phyloP scores from a whole-genome alignment of 92 coral and sea anemone species.

The Zoanthus solanderi region DNA sequence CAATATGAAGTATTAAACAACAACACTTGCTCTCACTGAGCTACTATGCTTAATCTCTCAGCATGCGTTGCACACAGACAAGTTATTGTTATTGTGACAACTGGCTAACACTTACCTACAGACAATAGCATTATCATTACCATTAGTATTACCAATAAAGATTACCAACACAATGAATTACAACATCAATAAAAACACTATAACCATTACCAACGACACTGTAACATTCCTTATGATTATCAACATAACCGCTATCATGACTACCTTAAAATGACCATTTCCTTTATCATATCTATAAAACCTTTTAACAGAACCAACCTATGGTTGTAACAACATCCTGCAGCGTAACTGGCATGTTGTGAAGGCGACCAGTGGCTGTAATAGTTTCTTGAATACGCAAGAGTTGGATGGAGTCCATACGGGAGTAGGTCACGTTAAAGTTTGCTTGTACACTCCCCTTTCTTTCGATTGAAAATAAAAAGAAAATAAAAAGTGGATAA shows the following conservation, averaged over 20 bases:
- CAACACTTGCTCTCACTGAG: no score
- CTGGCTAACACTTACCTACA: no score
- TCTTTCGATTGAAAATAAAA: background rate
- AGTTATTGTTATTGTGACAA: no score
- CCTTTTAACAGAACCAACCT: conserved; percentile 26
- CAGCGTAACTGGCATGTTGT: conserved; percentile 48
- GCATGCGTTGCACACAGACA: no score
- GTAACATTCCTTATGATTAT: background rate
- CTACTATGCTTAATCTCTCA: no score
- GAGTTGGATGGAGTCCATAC: conserved; percentile 51
- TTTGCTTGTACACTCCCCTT: conserved; percentile 59
- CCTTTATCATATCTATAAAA: background rate
- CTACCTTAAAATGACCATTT: background rate
- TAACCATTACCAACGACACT: background rate
- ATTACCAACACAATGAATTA: background rate
- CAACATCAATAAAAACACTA: background rate
- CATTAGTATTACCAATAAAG: no score
- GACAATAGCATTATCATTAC: no score
- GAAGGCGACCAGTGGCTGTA: conserved; percentile 22
- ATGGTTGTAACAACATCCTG: conserved; percentile 17
- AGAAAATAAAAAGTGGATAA: background rate
- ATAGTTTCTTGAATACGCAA: conserved; percentile 59
- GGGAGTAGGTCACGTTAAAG: conserved; percentile 11
- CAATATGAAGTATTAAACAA: no score
- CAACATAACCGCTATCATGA: background rate